Conservation (phyloP, 53 echinoderm and acorn worm genomes). For the Henricia sp. region DNA sequence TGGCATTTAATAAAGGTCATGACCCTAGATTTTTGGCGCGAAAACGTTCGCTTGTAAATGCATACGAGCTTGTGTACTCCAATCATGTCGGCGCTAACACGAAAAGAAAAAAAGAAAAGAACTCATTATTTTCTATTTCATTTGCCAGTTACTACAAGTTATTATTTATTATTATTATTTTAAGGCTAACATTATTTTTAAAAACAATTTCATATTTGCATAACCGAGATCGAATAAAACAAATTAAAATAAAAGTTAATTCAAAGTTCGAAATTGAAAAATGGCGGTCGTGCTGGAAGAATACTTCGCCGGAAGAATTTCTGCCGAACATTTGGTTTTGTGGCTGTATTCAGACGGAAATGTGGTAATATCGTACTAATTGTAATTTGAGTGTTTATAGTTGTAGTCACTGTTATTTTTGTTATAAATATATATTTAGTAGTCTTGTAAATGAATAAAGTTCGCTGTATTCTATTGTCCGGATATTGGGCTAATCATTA, state of each 20-base stretch:
- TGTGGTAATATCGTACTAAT: conserved; percentile 40
- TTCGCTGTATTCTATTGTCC: conserved; percentile 22
- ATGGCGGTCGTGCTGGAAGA: conserved; percentile 83
- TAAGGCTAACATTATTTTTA: too few relatives aligned
- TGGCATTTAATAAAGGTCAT: conserved; percentile 3
- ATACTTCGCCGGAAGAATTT: conserved; percentile 57
- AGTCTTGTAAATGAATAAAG: not conserved
- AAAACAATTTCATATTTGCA: too few relatives aligned
- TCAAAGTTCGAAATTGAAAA: conserved; percentile 18
- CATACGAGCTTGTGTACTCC: conserved; percentile 15
- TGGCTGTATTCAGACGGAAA: conserved; percentile 55
- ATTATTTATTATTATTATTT: too few relatives aligned
- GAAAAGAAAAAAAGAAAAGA: too few relatives aligned
- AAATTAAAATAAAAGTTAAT: not conserved
- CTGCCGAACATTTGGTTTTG: conserved; percentile 58
- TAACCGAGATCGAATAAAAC: too few relatives aligned
- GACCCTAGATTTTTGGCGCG: conserved; percentile 53
- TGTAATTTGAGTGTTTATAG: not conserved
- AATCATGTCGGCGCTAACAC: too few relatives aligned
- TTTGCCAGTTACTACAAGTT: too few relatives aligned
- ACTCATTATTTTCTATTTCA: too few relatives aligned
- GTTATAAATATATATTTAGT: not conserved
- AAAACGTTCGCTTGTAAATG: conserved; percentile 48
- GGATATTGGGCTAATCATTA: conserved; percentile 33
- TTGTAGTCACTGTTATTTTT: not conserved